Evolutionary conservation across 1,140 invertebrate species (phyloP).

Genomic region (Polypedilum pembai): DNA sequence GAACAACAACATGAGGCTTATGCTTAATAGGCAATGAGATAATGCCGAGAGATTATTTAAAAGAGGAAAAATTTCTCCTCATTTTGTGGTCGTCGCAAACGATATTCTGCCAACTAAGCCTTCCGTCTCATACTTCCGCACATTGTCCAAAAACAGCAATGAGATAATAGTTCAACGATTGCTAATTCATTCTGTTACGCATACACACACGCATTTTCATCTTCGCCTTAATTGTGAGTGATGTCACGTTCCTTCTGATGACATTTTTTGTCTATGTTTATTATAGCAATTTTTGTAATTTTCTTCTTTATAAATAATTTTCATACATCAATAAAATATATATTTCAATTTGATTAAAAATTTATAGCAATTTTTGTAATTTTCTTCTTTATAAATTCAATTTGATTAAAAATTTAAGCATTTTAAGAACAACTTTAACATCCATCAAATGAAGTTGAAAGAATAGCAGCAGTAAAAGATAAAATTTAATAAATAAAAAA

Average conservation of each 20-base stretch:
- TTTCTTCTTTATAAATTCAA: too few relatives aligned
- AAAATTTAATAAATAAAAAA: neutral
- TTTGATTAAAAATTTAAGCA: too few relatives aligned
- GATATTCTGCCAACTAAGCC: neutral
- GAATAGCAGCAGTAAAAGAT: too few relatives aligned
- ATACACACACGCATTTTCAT: neutral
- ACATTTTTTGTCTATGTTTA: too few relatives aligned
- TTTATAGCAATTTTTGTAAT: too few relatives aligned
- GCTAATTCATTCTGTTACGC: neutral
- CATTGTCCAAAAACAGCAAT: neutral
- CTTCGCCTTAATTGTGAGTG: neutral
- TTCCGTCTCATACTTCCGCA: neutral
- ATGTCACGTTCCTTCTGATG: neutral
- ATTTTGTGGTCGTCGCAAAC: neutral
- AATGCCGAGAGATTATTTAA: constrained; percentile 13
- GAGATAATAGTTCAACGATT: neutral
- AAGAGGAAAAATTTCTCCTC: neutral
- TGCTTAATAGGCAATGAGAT: neutral
- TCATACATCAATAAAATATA: too few relatives aligned
- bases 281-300: too few relatives aligned
- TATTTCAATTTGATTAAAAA: too few relatives aligned
- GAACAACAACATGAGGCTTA: neutral
- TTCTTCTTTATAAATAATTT: too few relatives aligned
- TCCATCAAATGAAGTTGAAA: too few relatives aligned
- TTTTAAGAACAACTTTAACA: neutral